Base-by-base conservation (phyloP, 2,888 invertebrate species). In the Ditylenchus weischeri region DNA sequence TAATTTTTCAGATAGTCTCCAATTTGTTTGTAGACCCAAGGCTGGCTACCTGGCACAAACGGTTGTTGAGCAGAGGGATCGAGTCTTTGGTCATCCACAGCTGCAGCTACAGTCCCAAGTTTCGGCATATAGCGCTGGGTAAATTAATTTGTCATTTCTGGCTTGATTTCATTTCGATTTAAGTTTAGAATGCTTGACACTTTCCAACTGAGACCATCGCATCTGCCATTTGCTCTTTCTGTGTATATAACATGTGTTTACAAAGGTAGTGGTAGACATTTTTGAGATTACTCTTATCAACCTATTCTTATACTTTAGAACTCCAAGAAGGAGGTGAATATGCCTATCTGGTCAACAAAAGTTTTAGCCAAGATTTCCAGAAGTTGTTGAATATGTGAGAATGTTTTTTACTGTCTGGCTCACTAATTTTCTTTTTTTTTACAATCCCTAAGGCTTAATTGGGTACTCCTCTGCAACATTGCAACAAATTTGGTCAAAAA, bases 41-140 rank as follows among this genome's bases (percentile, higher is more conserved):
- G 13, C 50, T 77, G n/a, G 64, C 76, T 35, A 67, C 58, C 8
- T 77, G 70, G 69, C 67, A 69, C 50, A 75, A 69, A 47, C 59
- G 49, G 11, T 18, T 72, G 49, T 62, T 75, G 43, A 63, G 74
- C 15, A 47, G 38, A 50, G 75, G 75, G 15, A 77, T 75, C 49
- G 69, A 75, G 58, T 68, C 76, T 21, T 64, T 75, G 51, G 65
- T 75, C 23, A 57, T 76, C 48, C 76, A 77, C 62, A 75, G 69
- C 61, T 62, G 63, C 61, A 68, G 69, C 29, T 67, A 68, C 62
- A 57, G 57, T 8, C 54, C 48, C 38, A 36, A 23, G 15, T 68
- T 68, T 21, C 65, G 69, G 21, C 35, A 57, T 35, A 36, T 61
- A 23, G 61, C 69, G 4, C 63, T 63, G 11, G 63, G 63, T 63